Base-by-base conservation (phyloP, 2,113 vertebrate species). In the Urocolius indicus region DNA sequence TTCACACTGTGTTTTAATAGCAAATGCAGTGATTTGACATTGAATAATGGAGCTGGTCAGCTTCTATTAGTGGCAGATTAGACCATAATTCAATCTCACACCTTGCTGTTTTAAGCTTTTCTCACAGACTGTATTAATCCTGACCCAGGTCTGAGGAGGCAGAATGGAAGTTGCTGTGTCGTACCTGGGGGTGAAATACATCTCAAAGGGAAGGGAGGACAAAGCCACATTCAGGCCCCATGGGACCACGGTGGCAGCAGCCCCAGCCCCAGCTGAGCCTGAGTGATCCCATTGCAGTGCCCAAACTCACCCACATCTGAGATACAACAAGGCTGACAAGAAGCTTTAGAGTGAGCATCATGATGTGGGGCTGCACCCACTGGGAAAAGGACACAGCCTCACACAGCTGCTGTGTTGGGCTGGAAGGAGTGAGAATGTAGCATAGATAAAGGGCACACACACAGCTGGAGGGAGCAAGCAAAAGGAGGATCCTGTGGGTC, bases 51-150 rank as follows among this genome's bases (percentile, higher is more conserved):
- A 93, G 61, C 88, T 41, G 85, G 95, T 96, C 95, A 95, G 93
- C 87, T 96, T 95, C 93, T 95, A 93, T 96, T 96, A 95, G 93
- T 92, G 90, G 92, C 95, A 96, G 95, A 93, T 96, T 96, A 96
- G 83, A 78, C 94, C 92, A 92, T 95, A 96, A 96, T 94, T 96
- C 94, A 96, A 92, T 94, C 95, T 90, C 88, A 74, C 55, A 71
- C 79, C 83, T 93, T 87, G 92, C 88, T 93, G 85, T 86, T 97
- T 95, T 96, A 92, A 95, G 83, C 76, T 72, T 93, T 96, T 94
- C 72, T 92, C 72, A 29, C 48, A 69, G 90, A 90, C 90, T 96
- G 48, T 92, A 96, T 95, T 96, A 95, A 92, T 92, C 4, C 85
- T 93, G 94, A 94, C 94, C 94, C 68, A 11, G 61, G 65, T 57